Conservation (phyloP, 2,797 vertebrate species). For the Coilia nasus region DNA sequence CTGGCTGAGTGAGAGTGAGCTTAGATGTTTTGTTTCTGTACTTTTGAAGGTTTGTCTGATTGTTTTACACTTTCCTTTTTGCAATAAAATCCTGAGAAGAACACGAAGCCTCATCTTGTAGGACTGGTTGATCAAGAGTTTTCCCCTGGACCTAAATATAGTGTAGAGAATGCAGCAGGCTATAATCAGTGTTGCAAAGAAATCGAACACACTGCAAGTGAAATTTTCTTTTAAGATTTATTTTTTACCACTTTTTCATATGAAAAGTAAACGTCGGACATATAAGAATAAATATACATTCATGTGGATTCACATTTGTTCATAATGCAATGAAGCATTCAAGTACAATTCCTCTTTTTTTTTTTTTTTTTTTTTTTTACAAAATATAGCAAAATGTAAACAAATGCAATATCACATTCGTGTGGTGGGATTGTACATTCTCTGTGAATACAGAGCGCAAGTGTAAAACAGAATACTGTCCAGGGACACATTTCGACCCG, state of each 20-base stretch:
- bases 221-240: slow-evolving; percentile 50
- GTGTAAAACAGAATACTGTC: slow-evolving; percentile 51
- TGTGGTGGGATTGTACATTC: slow-evolving; percentile 48
- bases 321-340: slow-evolving; percentile 66
- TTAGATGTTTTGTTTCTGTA: not conserved
- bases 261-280: slow-evolving; percentile 46
- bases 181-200: not conserved
- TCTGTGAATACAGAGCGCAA: slow-evolving; percentile 53
- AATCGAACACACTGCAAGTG: not conserved
- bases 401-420: slow-evolving; percentile 49
- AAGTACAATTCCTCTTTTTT: slow-evolving; percentile 59
- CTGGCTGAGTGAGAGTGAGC: not conserved
- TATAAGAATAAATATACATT: slow-evolving; percentile 74
- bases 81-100: not conserved
- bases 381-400: slow-evolving; percentile 72
- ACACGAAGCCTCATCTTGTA: not conserved
- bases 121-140: not conserved
- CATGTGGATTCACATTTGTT: slow-evolving; percentile 59
- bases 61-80: not conserved
- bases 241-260: slow-evolving; percentile 55
- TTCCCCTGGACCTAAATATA: not conserved
- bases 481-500: not conserved
- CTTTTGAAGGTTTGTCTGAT: not conserved
- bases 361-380: slow-evolving; percentile 60
- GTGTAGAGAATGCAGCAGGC: slow-evolving; percentile 64